Evolutionary conservation across 2,888 invertebrate genomes (phyloP).

Genomic region (Nipponacmea schrenckii): DNA sequence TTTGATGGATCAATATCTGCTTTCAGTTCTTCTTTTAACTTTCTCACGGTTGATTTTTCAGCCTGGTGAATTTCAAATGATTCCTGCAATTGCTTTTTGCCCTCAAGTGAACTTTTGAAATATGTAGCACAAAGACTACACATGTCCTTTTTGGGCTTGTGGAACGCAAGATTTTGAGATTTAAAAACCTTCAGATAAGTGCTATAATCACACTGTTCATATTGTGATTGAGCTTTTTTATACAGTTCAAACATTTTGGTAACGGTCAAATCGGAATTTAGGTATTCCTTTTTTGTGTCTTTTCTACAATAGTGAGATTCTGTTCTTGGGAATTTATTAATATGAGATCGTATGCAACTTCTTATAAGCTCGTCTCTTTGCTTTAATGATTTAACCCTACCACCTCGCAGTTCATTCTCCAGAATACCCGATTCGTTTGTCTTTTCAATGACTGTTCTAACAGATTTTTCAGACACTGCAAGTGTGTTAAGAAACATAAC

Average conservation of each 20-base stretch:
- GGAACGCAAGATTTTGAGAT: not conserved
- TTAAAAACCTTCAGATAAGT: not conserved
- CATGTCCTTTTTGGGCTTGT: not conserved
- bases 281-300: not conserved
- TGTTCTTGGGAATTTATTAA: not conserved
- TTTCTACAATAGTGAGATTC: not conserved
- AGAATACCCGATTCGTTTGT: not conserved
- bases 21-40: not conserved
- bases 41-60: not conserved
- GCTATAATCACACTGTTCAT: not conserved
- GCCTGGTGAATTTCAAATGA: not conserved
- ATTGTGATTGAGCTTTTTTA: not conserved
- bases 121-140: not conserved
- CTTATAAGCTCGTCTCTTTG: not conserved
- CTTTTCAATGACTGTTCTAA: not conserved
- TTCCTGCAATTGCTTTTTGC: not conserved
- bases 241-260: not conserved
- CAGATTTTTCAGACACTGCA: not conserved
- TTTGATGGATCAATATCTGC: not conserved
- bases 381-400: not conserved
- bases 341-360: not conserved
- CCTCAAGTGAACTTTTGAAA: not conserved
- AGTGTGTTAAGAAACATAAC: not conserved
- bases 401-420: not conserved
- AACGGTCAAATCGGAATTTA: not conserved